Evolutionary conservation across 2,888 invertebrate species (phyloP).

Genomic region (Amblyjoppa proteus): DNA sequence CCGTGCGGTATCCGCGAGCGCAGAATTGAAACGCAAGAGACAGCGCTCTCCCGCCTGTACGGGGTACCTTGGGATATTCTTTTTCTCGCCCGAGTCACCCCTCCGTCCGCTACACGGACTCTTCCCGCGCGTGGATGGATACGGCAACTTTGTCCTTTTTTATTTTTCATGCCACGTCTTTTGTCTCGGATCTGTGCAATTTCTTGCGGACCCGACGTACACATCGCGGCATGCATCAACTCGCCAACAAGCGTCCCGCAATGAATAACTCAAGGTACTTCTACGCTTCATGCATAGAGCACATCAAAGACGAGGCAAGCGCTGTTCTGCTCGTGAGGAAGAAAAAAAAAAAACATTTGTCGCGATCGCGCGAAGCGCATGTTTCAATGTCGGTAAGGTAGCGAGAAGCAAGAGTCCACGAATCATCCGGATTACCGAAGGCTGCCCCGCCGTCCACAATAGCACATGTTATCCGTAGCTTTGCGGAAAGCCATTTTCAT

Average conservation of each 20-base stretch:
- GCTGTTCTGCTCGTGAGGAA: neutral
- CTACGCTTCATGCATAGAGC: neutral
- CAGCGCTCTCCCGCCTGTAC: slow-evolving; percentile 12
- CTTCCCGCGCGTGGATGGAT: slow-evolving; percentile 23
- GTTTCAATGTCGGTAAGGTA: neutral
- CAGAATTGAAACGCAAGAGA: slow-evolving; percentile 36
- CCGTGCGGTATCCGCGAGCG: slow-evolving; percentile 40
- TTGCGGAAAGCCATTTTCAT: too few species aligned
- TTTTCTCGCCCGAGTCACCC: slow-evolving; percentile 48
- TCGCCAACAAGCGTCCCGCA: slow-evolving; percentile 12
- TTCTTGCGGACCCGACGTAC: slow-evolving; percentile 3
- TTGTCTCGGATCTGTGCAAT: slow-evolving; percentile 31
- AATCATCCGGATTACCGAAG: neutral
- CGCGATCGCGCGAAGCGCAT: neutral
- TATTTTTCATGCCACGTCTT: slow-evolving; percentile 25
- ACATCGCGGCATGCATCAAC: neutral
- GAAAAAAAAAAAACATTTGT: neutral
- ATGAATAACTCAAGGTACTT: slow-evolving; percentile 11
- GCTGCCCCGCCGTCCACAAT: neutral
- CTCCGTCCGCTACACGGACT: slow-evolving; percentile 18
- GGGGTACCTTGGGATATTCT: slow-evolving; percentile 56
- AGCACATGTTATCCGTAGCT: too few species aligned
- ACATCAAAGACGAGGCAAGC: neutral
- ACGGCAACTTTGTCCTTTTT: slow-evolving; percentile 20
- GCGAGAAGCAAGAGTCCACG: neutral